Evolutionary conservation across 2,113 vertebrate genomes (phyloP).

Genomic region (Empidonax alnorum): DNA sequence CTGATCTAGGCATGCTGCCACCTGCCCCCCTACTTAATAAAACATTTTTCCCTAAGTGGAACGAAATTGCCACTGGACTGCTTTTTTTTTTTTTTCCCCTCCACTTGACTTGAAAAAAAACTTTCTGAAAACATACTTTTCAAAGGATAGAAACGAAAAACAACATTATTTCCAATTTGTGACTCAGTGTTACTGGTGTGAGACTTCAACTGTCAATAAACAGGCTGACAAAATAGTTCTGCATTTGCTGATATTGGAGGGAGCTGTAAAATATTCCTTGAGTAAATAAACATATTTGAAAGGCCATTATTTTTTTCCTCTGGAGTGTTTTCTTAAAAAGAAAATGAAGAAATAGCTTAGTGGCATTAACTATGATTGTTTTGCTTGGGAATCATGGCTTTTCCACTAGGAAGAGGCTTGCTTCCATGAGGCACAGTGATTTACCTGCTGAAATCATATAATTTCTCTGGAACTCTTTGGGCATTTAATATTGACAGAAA

Average conservation of each 20-base stretch:
- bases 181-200: background rate
- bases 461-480: background rate
- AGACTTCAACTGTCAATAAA: background rate
- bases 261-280: background rate
- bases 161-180: background rate
- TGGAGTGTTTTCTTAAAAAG: background rate
- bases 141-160: background rate
- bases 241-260: background rate
- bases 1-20: background rate
- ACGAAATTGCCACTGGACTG: background rate
- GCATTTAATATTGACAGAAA: background rate
- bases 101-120: background rate
- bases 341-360: background rate
- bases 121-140: background rate
- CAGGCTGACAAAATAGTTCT: background rate
- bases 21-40: background rate
- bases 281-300: background rate
- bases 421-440: background rate
- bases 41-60: background rate
- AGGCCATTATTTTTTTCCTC: background rate
- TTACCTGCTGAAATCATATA: background rate
- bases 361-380: background rate
- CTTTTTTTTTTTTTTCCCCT: background rate
- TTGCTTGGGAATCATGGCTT: background rate
- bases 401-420: background rate